Conservation (phyloP, 2,113 vertebrate genomes). For the Copsychus sechellarum region DNA sequence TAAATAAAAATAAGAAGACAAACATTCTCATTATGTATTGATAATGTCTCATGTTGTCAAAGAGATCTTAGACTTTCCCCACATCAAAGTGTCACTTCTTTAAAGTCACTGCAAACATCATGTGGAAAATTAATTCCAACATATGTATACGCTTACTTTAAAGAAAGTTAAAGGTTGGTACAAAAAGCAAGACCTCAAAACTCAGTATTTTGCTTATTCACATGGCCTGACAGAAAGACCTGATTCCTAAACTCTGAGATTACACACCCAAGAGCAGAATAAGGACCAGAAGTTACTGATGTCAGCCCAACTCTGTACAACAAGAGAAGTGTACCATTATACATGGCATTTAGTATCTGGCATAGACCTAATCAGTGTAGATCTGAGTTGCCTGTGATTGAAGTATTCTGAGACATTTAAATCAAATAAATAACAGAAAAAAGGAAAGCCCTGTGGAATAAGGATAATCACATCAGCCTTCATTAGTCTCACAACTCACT, state of each 20-base stretch:
- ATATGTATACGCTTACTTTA: not conserved
- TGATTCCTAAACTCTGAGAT: not conserved
- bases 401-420: not conserved
- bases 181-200: not conserved
- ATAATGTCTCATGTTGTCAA: not conserved
- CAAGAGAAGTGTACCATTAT: not conserved
- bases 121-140: not conserved
- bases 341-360: not conserved
- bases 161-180: not conserved
- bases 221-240: not conserved
- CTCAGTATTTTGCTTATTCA: not conserved
- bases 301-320: not conserved
- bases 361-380: not conserved
- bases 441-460: not conserved
- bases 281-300: not conserved
- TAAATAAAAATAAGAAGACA: not conserved
- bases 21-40: slow-evolving; percentile 41
- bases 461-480: slow-evolving; percentile 5
- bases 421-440: not conserved
- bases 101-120: not conserved
- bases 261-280: not conserved
- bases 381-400: not conserved
- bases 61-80: slow-evolving; percentile 24
- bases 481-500: not conserved
- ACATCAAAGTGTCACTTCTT: not conserved